phyloP scores from a whole-genome alignment of 2,888 invertebrate genomes.

The Caenorhabditis wallacei region DNA sequence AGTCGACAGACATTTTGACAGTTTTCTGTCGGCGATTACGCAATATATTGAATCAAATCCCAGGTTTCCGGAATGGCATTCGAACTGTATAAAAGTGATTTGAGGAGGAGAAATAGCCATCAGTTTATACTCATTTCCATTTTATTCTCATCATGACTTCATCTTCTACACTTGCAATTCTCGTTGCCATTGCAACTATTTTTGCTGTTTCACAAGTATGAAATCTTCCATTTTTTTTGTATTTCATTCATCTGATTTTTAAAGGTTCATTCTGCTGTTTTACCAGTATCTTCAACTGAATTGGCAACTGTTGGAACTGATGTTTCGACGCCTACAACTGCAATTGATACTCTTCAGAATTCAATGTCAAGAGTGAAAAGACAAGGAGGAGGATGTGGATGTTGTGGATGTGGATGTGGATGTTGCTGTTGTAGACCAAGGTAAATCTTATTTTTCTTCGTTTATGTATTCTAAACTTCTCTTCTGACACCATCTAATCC shows the following conservation, averaged over 20 bases:
- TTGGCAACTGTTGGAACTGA: conserved; percentile 49
- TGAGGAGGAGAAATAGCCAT: neutral
- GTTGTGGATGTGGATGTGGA: conserved; percentile 63
- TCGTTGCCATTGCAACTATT: conserved; percentile 45
- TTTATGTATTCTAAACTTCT: too few species aligned
- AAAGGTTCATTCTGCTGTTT: conserved; percentile 48
- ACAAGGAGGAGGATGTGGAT: conserved; percentile 62
- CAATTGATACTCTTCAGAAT: conserved; percentile 56
- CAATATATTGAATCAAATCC: conserved; percentile 31
- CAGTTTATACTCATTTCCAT: conserved; percentile 6
- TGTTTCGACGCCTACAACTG: conserved; percentile 42
- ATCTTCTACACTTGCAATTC: conserved; percentile 26
- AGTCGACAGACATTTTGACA: conserved; percentile 54
- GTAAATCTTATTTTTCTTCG: conserved; percentile 23
- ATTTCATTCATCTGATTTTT: neutral
- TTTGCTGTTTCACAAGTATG: conserved; percentile 39
- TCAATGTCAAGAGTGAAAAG: conserved; percentile 64
- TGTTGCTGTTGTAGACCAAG: conserved; percentile 69
- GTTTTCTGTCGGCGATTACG: conserved; percentile 43
- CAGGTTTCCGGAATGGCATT: conserved; percentile 37
- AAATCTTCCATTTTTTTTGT: neutral
- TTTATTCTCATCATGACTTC: conserved; percentile 32
- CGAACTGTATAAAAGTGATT: conserved; percentile 25
- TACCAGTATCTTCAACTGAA: conserved; percentile 55
- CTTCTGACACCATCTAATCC: neutral